phyloP scores from a whole-genome alignment of 1,140 invertebrate species.

The Bombyx mori region ASM3026992v2 NC_085126.1:8342001-8342500 shows the following conservation, averaged over 20 bases:
- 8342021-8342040: conserved; percentile 7
- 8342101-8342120: conserved; percentile 21
- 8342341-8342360: conserved; percentile 38
- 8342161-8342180: conserved; percentile 1
- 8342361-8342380: conserved; percentile 6
- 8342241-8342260: conserved; percentile 23
- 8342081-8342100: conserved; percentile 19
- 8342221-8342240: conserved; percentile 32
- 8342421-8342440: not conserved
- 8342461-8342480: not conserved
- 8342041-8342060: not conserved
- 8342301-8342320: conserved; percentile 40
- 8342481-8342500: conserved; percentile 5
- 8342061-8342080: conserved; percentile 16
- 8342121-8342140: conserved; percentile 38
- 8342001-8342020: conserved; percentile 17
- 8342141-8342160: conserved; percentile 16
- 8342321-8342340: conserved; percentile 44
- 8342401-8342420: not conserved
- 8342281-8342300: conserved; percentile 45
- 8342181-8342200: conserved; percentile 20
- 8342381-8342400: not conserved
- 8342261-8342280: conserved; percentile 33
- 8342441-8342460: not conserved
- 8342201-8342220: conserved; percentile 29